Percentiles rank a stretch among this genome's conserved stretches.
Evolutionary conservation across 1,140 invertebrate species (phyloP).

Genomic region (Nilaparvata lugens): DNA sequence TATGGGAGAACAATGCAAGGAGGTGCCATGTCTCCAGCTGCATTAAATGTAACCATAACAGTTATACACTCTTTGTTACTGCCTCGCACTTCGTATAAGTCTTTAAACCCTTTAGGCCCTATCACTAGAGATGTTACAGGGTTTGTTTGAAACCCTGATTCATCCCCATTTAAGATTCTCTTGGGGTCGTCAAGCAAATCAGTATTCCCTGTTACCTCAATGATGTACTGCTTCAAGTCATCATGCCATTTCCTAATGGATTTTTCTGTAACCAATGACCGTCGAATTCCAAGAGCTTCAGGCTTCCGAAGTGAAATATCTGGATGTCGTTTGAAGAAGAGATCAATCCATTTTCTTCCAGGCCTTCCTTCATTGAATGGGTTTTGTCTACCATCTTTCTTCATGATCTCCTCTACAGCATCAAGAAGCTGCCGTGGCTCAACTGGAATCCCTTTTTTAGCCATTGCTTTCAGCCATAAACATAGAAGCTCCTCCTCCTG

Average conservation of each 20-base stretch:
- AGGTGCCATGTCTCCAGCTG: background rate
- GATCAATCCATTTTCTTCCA: background rate
- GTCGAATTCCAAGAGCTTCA: too few relatives aligned
- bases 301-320: background rate
- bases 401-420: background rate
- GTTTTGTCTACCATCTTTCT: background rate
- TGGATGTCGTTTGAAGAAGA: background rate
- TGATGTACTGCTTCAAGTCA: background rate
- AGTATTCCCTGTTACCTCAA: background rate
- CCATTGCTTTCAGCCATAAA: background rate
- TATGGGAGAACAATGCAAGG: background rate
- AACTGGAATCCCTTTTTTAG: background rate
- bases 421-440: background rate
- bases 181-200: background rate
- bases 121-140: background rate
- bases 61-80: background rate
- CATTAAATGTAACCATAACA: background rate
- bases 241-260: background rate
- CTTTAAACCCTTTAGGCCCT: background rate
- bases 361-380: background rate
- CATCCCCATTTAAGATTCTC: background rate
- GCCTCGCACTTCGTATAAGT: background rate
- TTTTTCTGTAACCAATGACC: background rate
- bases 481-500: background rate
- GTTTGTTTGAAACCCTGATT: too few relatives aligned